A percentile compares a stretch with the other conserved stretches of the same genome.
Conservation (phyloP, 64 coral and sea anemone species). For the Montipora foliosa region DNA sequence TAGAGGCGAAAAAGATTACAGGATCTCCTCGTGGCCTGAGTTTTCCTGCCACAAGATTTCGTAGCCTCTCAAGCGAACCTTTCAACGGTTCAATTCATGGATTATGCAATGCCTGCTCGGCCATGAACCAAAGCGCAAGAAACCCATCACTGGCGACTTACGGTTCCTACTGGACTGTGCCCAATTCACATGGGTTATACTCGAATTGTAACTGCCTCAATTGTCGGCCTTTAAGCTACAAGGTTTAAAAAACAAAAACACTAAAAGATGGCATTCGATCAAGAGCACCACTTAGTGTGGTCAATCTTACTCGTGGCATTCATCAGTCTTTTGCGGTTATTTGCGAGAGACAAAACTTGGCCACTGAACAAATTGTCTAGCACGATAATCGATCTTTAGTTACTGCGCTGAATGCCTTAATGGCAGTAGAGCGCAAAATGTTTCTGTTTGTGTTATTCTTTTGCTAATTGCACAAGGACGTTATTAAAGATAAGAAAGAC, state of each 20-base stretch:
- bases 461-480: conserved; percentile 22
- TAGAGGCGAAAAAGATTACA: conserved; percentile 21
- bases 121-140: conserved; percentile 1
- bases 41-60: conserved; percentile 39
- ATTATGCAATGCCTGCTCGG: conserved; percentile 25
- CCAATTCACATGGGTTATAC: not conserved
- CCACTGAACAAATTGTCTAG: not conserved
- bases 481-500: conserved; percentile 5
- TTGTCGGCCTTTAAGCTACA: conserved; percentile 1
- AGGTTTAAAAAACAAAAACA: not conserved
- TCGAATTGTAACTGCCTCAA: conserved; percentile 14
- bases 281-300: not conserved
- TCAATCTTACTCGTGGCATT: not conserved
- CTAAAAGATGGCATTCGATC: not conserved
- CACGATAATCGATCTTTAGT: conserved; percentile 13
- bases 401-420: not conserved
- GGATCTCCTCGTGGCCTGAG: not conserved
- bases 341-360: not conserved
- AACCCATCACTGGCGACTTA: not conserved
- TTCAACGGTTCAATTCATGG: conserved; percentile 6
- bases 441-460: conserved; percentile 31
- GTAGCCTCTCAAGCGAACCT: not conserved
- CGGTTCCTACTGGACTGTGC: conserved; percentile 4
- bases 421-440: not conserved
- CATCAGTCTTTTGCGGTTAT: not conserved